Conservation (phyloP, 2,888 invertebrate species). For the Ochropleura plecta region DNA sequence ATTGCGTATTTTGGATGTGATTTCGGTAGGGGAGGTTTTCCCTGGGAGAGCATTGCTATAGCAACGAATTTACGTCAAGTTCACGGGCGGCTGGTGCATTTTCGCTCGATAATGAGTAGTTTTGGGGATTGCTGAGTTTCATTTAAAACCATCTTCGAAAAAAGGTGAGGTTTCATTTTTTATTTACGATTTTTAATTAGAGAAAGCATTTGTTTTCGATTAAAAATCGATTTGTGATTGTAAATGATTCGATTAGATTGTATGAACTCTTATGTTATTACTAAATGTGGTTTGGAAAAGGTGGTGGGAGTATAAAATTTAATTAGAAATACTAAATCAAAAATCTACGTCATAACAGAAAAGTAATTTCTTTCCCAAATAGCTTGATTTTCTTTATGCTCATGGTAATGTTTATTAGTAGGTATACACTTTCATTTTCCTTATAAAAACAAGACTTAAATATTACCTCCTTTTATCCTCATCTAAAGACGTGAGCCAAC, state of each 20-base stretch:
- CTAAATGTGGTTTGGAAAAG: neutral
- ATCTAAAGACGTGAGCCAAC: constrained; percentile 24
- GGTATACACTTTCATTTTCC: constrained; percentile 32
- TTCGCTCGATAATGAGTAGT: constrained; percentile 86
- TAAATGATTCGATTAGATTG: constrained; percentile 14
- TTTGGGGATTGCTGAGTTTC: constrained; percentile 70
- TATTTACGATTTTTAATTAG: constrained; percentile 19
- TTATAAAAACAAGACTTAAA: constrained; percentile 26
- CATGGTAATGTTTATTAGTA: constrained; percentile 1
- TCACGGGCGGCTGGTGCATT: constrained; percentile 89
- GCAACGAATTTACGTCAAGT: constrained; percentile 86
- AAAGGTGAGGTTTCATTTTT: constrained; percentile 61
- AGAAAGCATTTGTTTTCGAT: constrained; percentile 28
- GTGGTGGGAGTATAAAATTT: neutral
- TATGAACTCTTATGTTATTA: neutral
- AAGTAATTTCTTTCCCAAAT: neutral
- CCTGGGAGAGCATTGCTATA: constrained; percentile 86
- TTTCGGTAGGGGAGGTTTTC: constrained; percentile 76
- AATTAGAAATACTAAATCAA: neutral
- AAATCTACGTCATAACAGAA: neutral
- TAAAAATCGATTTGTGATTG: constrained; percentile 33
- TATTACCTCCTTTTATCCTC: constrained; percentile 31
- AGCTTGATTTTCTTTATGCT: neutral
- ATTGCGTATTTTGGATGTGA: constrained; percentile 74
- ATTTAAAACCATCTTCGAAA: constrained; percentile 50